These are phyloP conservation scores for Acromyrmex charruanus DNA, from an alignment of 1,140 invertebrate species.

Conservation along the genomic window DNA sequence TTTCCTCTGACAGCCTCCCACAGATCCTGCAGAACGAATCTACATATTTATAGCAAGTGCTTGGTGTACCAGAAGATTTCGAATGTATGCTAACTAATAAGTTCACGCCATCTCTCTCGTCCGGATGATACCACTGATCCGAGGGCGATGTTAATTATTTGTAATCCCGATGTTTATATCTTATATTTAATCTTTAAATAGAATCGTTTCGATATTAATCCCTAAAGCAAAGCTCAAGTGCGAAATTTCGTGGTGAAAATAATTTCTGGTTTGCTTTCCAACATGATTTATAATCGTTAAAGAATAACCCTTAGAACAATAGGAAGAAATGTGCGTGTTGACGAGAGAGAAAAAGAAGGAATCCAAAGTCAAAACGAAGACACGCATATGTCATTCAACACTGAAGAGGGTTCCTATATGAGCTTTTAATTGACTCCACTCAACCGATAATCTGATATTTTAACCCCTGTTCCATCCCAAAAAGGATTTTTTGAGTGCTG, in stretches of 20 bases:
- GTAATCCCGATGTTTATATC: not conserved
- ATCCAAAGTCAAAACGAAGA: constrained; percentile 70
- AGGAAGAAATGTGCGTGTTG: constrained; percentile 5
- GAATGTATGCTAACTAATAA: constrained; percentile 80
- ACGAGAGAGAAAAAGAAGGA: constrained; percentile 53
- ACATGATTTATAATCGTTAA: constrained; percentile 29
- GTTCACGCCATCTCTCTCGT: constrained; percentile 59
- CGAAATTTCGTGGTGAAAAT: not conserved
- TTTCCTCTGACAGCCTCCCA: not conserved
- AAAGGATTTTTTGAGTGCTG: constrained; percentile 37
- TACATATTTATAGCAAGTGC: constrained; percentile 82
- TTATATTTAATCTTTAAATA: not conserved
- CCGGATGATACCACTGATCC: not conserved
- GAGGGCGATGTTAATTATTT: constrained; percentile 18
- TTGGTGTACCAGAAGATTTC: constrained; percentile 80
- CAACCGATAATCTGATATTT: constrained; percentile 59
- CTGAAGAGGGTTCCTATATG: constrained; percentile 32
- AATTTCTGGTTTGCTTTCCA: constrained; percentile 8
- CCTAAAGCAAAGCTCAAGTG: constrained; percentile 14
- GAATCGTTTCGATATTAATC: not conserved
- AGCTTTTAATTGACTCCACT: constrained; percentile 73
- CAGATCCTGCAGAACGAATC: constrained; percentile 63
- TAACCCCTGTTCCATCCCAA: not conserved
- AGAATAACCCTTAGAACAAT: constrained; percentile 13
- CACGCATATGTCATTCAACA: constrained; percentile 73